phyloP scores from a whole-genome alignment of 2,888 invertebrate species.

The Andrena flavipes region DNA sequence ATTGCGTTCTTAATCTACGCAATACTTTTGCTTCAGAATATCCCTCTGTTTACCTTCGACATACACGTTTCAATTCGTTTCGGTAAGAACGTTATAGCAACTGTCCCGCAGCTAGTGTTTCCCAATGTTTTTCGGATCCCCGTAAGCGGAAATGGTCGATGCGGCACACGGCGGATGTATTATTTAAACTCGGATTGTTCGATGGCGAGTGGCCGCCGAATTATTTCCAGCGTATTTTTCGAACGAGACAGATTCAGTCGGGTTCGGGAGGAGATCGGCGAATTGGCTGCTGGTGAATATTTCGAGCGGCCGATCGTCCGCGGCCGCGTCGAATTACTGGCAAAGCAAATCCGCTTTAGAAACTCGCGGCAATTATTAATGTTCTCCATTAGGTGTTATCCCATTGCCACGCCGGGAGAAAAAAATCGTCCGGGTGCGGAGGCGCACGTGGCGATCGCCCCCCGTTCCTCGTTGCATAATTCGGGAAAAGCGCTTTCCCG shows the following conservation, averaged over 20 bases:
- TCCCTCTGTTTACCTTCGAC: no score
- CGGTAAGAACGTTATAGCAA: no score
- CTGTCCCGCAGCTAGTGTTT: no score
- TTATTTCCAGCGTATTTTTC: constrained; percentile 58
- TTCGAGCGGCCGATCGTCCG: constrained; percentile 31
- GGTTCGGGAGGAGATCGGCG: constrained; percentile 17
- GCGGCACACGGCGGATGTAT: constrained; percentile 14
- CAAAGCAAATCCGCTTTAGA: constrained; percentile 68
- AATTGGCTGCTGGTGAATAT: constrained; percentile 53
- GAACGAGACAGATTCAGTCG: constrained; percentile 19
- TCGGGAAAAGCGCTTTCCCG: constrained; percentile 9
- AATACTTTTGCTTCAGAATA: no score
- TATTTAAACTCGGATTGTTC: constrained; percentile 51
- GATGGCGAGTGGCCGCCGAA: constrained; percentile 21
- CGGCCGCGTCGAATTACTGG: constrained; percentile 50
- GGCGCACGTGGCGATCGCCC: neutral
- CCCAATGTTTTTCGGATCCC: no score
- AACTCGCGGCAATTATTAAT: constrained; percentile 71
- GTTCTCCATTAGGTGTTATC: constrained; percentile 68
- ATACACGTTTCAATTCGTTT: no score
- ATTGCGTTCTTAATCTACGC: no score
- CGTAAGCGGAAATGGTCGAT: no score
- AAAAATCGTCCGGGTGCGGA: constrained; percentile 27
- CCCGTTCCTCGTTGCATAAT: constrained; percentile 7
- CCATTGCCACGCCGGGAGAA: neutral